Conservation (phyloP, 2,113 vertebrate genomes). For the Sinocyclocheilus anophthalmus region DNA sequence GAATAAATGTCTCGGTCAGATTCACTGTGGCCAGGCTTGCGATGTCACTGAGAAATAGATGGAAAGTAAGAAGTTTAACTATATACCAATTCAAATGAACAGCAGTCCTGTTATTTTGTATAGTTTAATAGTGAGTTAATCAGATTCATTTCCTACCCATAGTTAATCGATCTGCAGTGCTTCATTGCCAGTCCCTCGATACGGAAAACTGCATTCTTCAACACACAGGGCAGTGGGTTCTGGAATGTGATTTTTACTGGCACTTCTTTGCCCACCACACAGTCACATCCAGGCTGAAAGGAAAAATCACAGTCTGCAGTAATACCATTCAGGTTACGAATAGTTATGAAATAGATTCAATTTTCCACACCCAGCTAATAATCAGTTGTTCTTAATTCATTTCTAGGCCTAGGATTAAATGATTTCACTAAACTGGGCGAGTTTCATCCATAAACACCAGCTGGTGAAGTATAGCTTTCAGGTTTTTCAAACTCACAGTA, state of each 20-base stretch:
- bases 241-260: slow-evolving; percentile 26
- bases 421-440: not conserved
- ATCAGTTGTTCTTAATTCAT: not conserved
- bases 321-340: not conserved
- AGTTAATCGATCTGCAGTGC: slow-evolving; percentile 7
- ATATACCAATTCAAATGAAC: not conserved
- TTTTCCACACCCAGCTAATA: not conserved
- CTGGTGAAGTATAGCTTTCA: not conserved
- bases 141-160: slow-evolving; percentile 6
- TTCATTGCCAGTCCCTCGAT: slow-evolving; percentile 30
- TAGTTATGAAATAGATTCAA: not conserved
- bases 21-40: slow-evolving; percentile 20
- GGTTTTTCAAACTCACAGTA: slow-evolving; percentile 54
- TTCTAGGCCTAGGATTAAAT: not conserved
- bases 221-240: slow-evolving; percentile 25
- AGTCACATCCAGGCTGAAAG: slow-evolving; percentile 29
- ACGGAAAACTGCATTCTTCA: slow-evolving; percentile 27
- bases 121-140: not conserved
- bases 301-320: not conserved
- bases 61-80: not conserved
- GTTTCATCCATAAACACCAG: not conserved
- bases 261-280: slow-evolving; percentile 37
- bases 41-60: slow-evolving; percentile 8
- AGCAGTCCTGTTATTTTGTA: not conserved
- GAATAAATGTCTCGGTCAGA: slow-evolving; percentile 76